These are phyloP conservation scores for Coccyzus lansbergi DNA, from an alignment of 2,797 vertebrate species.

Conservation along the genomic window DNA sequence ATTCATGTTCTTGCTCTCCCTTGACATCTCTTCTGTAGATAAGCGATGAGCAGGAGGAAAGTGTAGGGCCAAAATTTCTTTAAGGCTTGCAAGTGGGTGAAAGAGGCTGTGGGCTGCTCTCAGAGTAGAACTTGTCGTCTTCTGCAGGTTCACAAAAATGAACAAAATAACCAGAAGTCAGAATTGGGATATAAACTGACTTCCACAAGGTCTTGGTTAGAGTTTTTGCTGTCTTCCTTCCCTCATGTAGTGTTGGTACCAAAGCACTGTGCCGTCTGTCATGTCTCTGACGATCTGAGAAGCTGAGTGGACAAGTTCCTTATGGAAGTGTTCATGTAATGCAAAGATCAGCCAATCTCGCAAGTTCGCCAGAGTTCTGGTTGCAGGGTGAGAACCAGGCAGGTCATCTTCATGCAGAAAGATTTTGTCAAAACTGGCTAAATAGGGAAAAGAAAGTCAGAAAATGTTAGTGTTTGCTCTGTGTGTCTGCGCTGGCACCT, in stretches of 20 bases:
- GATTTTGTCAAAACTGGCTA: not conserved
- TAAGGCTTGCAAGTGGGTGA: not conserved
- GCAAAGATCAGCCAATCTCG: not conserved
- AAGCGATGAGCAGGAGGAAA: not conserved
- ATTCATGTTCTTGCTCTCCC: not conserved
- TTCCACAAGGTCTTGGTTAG: not conserved
- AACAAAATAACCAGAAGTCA: not conserved
- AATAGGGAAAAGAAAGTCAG: rapidly evolving
- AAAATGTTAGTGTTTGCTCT: not conserved
- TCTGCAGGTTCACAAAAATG: not conserved
- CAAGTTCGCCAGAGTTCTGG: not conserved
- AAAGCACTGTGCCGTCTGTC: rapidly evolving
- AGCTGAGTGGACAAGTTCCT: not conserved
- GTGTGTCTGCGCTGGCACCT: not conserved
- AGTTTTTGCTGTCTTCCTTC: not conserved
- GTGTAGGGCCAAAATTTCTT: not conserved
- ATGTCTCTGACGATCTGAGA: rapidly evolving
- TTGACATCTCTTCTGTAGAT: not conserved
- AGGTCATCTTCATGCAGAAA: not conserved
- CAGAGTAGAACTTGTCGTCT: not conserved
- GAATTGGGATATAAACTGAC: not conserved
- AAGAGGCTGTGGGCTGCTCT: not conserved
- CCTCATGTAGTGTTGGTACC: not conserved
- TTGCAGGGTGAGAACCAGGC: not conserved
- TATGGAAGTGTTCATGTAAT: not conserved